Evolutionary conservation across 2,888 invertebrate species (phyloP), one percentile per base, ranked within the genome.

Genomic region (Seira musarum): DNA sequence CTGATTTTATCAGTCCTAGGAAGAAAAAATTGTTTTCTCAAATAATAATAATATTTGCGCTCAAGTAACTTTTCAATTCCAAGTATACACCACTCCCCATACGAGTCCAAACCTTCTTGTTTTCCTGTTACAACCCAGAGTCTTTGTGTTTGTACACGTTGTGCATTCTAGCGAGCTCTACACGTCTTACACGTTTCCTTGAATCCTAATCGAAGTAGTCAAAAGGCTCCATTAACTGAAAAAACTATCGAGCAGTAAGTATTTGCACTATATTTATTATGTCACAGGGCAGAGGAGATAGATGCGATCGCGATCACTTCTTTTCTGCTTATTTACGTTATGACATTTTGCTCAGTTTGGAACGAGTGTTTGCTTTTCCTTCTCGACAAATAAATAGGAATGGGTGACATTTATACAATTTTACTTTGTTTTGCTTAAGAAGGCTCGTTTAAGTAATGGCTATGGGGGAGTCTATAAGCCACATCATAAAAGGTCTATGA

Each of bases 131-230:
- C 13, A 13, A 40, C 40, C 13, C 40, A 40, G 13, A 40, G 6
- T 40, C 40, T 40, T 40, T 40, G 13, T 40, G 40, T 13, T 40
- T 40, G 40, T 40, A 40, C 40, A 40, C 13, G 75, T 40, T 68
- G 61, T 68, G 75, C 75, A 75, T 75, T 75, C 75, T 75, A 68
- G 75, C 75, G 75, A 63, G 67, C n/a, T 67, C 22, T 22, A 3
- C 49, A 25, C 63, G 46, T 68, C 46, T 61, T 63, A 75, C 68
- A 22, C 49, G 40, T 75, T 65, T 25, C 8, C 13, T 13, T 6
- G 73, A 65, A 74, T 65, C 2, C 2, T 64, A 64, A 25, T 8
- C 5, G 40, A 40, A 40, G 13, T 40, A 40, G 6, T 40, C 40
- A 13, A 40, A 13, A 40, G 40, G 40, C 40, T 40, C 40, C n/a